Base-by-base conservation (phyloP, 1,140 invertebrate genomes). In the Drosophila sproati region DNA sequence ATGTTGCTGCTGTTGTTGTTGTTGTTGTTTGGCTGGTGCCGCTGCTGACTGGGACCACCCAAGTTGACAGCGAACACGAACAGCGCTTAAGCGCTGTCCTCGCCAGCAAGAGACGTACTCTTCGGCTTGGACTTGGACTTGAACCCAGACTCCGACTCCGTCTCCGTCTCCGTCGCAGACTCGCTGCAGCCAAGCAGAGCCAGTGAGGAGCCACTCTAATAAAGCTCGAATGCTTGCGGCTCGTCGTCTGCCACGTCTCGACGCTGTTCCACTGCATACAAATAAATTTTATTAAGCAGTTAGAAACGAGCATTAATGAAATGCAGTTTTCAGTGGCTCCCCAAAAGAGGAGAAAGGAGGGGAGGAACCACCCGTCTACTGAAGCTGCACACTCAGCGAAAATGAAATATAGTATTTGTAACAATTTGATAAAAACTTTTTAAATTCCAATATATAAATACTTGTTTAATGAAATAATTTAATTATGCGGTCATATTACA, bases 1-100 rank as follows among this genome's bases (percentile, higher is more conserved):
- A 7, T 35, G 48, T 45, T 51, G 71, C 4, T 56, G 37, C 8
- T 71, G 66, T 39, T 55, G 61, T 59, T 64, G 51, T 37, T 57
- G 60, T 6, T 64, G 52, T 41, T 41, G 57, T 35, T 48, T 73
- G 66, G 69, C 57, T 73, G 80, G 63, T 72, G 80, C 81, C 71
- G 80, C 68, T 72, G 80, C 81, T 76, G 50, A 73, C 76, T 88
- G 35, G 55, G 91, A 91, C 91, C 91, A 91, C 91, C 91, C 91
- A 91, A 91, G 91, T 91, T 91, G 91, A 91, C 91, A 91, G 90
- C 71, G 78, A 91, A 91, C 81, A 91, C 89, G 89, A 89, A 89
- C 85, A 89, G 72, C 85, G 85, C 80, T 89, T 89, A 89, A 89
- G 86, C 85, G 20, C 88, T 88, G 83, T 89, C 83, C 83, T 87